These are phyloP conservation scores for Smittia sp. DNA, from an alignment of 2,888 invertebrate genomes.

Conservation along the genomic window DNA sequence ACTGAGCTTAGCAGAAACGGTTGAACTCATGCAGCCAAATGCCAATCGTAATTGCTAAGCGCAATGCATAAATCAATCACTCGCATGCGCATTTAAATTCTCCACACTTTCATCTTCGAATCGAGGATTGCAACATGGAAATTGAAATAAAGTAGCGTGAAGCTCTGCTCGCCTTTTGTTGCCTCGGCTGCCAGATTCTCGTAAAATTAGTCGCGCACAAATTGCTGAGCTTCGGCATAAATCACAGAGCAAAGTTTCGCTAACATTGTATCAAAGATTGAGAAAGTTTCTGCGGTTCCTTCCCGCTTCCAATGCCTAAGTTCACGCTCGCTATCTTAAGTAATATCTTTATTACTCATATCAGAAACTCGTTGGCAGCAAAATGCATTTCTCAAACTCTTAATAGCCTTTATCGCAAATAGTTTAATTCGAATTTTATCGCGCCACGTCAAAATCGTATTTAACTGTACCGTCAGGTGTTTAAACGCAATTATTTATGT, in stretches of 20 bases:
- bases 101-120: constrained; percentile 29
- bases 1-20: not conserved
- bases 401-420: too few relatives aligned
- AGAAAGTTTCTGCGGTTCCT: too few relatives aligned
- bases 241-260: not conserved
- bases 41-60: not conserved
- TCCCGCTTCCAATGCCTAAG: too few relatives aligned
- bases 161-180: not conserved
- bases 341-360: too few relatives aligned
- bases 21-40: not conserved
- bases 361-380: too few relatives aligned
- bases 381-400: too few relatives aligned
- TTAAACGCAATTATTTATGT: constrained; percentile 5
- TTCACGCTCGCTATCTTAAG: too few relatives aligned
- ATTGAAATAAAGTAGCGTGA: constrained; percentile 26
- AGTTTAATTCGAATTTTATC: too few relatives aligned
- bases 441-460: too few relatives aligned
- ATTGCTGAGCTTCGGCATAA: not conserved
- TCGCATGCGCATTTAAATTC: constrained; percentile 11
- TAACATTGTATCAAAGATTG: too few relatives aligned
- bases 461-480: not conserved
- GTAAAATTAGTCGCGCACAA: not conserved
- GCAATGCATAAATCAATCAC: constrained; percentile 30
- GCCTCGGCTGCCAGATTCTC: not conserved
- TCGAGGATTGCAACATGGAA: not conserved